These are phyloP conservation scores for Chlamydotis undulata DNA, from an alignment of 2,113 vertebrate species.

Conservation along the genomic window DNA sequence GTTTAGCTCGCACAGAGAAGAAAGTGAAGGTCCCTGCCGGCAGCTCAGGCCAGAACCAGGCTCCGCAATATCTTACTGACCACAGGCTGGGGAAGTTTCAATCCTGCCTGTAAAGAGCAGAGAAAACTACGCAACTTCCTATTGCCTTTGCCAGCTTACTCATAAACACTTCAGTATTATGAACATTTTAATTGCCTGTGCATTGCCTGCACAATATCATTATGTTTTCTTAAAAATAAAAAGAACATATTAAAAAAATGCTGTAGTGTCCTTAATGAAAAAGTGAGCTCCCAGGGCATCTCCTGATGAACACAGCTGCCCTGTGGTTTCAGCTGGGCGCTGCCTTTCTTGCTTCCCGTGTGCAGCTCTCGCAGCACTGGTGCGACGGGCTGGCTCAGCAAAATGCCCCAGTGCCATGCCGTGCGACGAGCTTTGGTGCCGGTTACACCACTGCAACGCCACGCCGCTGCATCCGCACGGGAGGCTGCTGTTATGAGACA, in stretches of 20 bases:
- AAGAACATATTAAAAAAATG: neutral
- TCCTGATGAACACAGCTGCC: neutral
- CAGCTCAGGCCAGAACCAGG: neutral
- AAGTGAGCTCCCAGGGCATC: neutral
- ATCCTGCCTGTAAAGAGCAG: neutral
- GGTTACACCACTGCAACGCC: rapidly evolving
- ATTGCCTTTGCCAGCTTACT: neutral
- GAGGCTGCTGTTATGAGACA: neutral
- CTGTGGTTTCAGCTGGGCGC: neutral
- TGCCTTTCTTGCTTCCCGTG: neutral
- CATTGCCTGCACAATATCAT: neutral
- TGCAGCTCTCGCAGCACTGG: neutral
- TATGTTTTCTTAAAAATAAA: neutral
- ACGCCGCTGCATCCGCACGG: rapidly evolving
- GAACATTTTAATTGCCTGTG: neutral
- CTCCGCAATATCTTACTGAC: neutral
- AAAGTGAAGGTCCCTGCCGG: neutral
- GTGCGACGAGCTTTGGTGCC: neutral
- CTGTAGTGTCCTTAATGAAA: neutral
- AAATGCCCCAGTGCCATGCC: no score
- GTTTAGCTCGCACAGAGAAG: neutral
- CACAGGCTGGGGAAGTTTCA: neutral
- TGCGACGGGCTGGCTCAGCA: no score
- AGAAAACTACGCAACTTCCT: neutral
- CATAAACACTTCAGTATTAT: neutral